These are phyloP conservation scores for Cricetomys ansorgei DNA, from an alignment of 2,113 vertebrate genomes.

Conservation along the genomic window DNA sequence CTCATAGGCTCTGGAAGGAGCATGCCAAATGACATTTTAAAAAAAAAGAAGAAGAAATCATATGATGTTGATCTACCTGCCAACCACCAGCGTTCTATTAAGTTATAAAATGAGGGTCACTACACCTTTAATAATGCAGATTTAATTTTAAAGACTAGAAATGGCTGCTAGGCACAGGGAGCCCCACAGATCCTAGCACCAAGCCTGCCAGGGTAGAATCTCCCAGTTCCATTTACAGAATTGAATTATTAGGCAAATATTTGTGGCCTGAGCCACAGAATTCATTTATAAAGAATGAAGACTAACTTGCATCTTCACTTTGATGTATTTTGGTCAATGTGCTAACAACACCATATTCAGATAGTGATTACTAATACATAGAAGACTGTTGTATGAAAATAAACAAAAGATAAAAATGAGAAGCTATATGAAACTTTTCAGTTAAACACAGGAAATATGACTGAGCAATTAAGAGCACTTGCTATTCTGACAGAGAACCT, in stretches of 20 bases:
- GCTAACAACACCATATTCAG: not conserved
- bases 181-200: not conserved
- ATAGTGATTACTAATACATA: not conserved
- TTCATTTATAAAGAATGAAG: not conserved
- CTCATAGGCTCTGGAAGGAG: slow-evolving; percentile 35
- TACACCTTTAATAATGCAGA: slow-evolving; percentile 40
- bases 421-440: not conserved
- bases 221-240: not conserved
- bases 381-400: not conserved
- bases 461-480: fast-evolving
- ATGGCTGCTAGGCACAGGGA: not conserved
- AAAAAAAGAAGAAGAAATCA: slow-evolving; percentile 41
- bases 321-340: not conserved
- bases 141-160: slow-evolving; percentile 45
- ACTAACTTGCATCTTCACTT: not conserved
- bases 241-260: slow-evolving; percentile 30
- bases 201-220: not conserved
- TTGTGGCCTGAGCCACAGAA: not conserved
- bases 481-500: not conserved
- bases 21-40: slow-evolving; percentile 41
- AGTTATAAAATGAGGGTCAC: slow-evolving; percentile 52
- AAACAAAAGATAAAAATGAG: not conserved
- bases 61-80: not conserved
- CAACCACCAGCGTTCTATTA: not conserved
- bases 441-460: too few relatives aligned